These are phyloP conservation scores for Molorchus minor DNA, from an alignment of 2,888 invertebrate species.

Conservation along the genomic window DNA sequence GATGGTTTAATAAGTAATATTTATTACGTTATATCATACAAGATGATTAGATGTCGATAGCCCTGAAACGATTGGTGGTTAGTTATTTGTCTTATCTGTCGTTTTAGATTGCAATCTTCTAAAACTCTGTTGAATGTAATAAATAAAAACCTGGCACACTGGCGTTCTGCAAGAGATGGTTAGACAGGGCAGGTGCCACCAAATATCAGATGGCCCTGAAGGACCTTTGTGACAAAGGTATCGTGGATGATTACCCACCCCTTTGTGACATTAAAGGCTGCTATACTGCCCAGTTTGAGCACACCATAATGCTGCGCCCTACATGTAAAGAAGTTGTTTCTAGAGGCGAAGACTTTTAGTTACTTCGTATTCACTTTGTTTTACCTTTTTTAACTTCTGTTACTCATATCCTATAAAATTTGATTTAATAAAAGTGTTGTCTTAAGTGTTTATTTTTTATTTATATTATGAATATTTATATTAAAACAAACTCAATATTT, in stretches of 20 bases:
- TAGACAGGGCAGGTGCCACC: constrained; percentile 95
- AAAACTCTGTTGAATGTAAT: constrained; percentile 91
- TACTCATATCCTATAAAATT: constrained; percentile 22
- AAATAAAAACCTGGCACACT: constrained; percentile 95
- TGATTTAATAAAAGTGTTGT: constrained; percentile 26
- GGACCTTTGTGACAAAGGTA: constrained; percentile 96
- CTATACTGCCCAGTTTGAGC: constrained; percentile 99
- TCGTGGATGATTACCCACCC: constrained; percentile 98
- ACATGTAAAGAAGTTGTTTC: constrained; percentile 99
- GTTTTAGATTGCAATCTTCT: constrained; percentile 82
- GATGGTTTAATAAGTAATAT: too few species aligned
- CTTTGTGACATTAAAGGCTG: constrained; percentile 96
- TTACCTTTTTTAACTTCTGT: constrained; percentile 21
- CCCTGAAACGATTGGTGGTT: not conserved
- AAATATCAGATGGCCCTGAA: constrained; percentile 99
- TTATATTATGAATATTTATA: not conserved
- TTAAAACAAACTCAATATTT: not conserved
- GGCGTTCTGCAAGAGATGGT: constrained; percentile 98
- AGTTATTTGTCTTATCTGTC: not conserved
- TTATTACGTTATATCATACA: too few species aligned
- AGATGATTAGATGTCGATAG: too few species aligned
- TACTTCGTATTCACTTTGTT: constrained; percentile 26
- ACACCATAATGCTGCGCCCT: constrained; percentile 95
- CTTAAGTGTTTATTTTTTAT: not conserved
- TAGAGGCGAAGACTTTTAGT: constrained; percentile 93